A percentile compares a stretch with the other conserved stretches of the same genome.
Evolutionary conservation across 2,888 invertebrate species (phyloP).

Genomic region (Chymomyza amoena): DNA sequence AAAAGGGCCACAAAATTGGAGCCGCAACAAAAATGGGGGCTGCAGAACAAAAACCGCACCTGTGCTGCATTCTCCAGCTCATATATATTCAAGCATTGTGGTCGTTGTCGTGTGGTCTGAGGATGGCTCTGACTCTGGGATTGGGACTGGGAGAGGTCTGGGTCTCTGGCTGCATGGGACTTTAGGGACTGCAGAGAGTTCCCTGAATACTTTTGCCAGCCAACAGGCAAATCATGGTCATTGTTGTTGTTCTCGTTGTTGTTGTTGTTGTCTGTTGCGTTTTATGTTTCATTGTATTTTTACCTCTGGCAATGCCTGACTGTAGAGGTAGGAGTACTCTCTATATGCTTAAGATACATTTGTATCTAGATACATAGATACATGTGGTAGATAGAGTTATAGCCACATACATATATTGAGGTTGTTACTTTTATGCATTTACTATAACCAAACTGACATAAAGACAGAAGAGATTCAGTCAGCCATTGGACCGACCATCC

Average conservation of each 20-base stretch:
- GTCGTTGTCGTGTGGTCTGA: not conserved
- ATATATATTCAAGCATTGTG: not conserved
- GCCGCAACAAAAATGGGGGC: not conserved
- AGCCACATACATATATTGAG: no score
- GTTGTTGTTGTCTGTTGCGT: conserved; percentile 16
- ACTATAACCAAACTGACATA: not conserved
- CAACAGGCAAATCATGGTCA: conserved; percentile 44
- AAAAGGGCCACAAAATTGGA: not conserved
- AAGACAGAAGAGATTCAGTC: not conserved
- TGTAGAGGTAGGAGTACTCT: not conserved
- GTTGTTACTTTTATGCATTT: not conserved
- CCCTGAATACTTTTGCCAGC: not conserved
- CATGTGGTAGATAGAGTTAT: not conserved
- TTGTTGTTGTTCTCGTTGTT: conserved; percentile 22
- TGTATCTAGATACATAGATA: not conserved
- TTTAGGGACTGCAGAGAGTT: not conserved
- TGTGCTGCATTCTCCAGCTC: not conserved
- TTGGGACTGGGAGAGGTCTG: not conserved
- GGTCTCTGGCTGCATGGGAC: not conserved
- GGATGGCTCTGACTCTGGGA: not conserved
- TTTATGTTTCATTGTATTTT: conserved; percentile 38
- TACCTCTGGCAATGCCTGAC: not conserved
- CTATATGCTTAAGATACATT: conserved; percentile 5
- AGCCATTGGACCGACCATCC: not conserved
- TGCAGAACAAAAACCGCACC: not conserved